Conservation (phyloP, 2,797 vertebrate genomes). For the Cyclura pinguis region DNA sequence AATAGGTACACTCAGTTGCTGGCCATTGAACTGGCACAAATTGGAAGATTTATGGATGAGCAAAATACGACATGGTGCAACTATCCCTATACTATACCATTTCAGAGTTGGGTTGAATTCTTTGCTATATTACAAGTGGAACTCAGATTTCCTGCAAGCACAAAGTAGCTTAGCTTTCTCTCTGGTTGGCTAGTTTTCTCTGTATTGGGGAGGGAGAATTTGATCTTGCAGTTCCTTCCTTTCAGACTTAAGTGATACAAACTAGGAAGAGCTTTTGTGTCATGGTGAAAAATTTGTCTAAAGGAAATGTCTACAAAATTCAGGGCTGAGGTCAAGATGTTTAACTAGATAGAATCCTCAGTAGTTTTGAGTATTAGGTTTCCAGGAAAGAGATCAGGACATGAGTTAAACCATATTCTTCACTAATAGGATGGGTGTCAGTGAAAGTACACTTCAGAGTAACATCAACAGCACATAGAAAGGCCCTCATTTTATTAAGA, state of each 20-base stretch:
- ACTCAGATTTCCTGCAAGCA: background rate
- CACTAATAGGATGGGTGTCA: background rate
- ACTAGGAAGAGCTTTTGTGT: background rate
- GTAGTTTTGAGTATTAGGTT: constrained; percentile 5
- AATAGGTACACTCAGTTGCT: background rate
- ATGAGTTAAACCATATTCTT: background rate
- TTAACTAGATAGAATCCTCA: background rate
- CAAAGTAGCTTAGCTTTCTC: background rate
- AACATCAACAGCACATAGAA: background rate
- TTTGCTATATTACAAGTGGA: background rate
- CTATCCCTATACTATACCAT: background rate
- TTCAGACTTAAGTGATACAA: background rate
- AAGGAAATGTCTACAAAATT: background rate
- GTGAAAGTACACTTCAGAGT: background rate
- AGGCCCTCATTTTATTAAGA: background rate
- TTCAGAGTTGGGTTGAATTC: background rate
- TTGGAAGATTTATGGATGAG: background rate
- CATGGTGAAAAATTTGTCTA: background rate
- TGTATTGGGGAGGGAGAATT: background rate
- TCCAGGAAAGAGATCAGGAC: background rate
- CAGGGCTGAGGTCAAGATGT: background rate
- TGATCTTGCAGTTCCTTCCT: background rate
- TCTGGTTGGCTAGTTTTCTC: background rate
- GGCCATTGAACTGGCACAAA: background rate
- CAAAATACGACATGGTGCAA: background rate